These are phyloP conservation scores for Melangyna quadrimaculata DNA, from an alignment of 2,888 invertebrate genomes.

Conservation along the genomic window DNA sequence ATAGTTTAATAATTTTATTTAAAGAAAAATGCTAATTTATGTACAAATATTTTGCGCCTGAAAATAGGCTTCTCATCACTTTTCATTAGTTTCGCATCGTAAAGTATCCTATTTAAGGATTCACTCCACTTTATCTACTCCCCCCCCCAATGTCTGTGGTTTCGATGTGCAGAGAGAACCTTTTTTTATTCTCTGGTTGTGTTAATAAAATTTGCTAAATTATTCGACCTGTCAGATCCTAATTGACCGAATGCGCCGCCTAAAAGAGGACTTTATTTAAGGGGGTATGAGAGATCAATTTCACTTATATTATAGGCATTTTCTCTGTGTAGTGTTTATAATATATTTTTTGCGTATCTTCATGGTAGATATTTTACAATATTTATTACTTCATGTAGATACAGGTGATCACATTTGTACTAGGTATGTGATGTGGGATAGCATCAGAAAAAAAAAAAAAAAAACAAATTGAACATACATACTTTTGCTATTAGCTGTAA, in stretches of 20 bases:
- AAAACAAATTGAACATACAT: slow-evolving; percentile 35
- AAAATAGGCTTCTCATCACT: slow-evolving; percentile 69
- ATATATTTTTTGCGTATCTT: not conserved
- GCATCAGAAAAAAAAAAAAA: not conserved
- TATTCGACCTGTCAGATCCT: slow-evolving; percentile 61
- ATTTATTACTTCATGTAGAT: slow-evolving; percentile 50
- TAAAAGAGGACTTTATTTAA: slow-evolving; percentile 16
- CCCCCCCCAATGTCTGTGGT: not conserved
- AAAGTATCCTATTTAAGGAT: slow-evolving; percentile 66
- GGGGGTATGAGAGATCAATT: slow-evolving; percentile 25
- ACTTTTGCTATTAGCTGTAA: slow-evolving; percentile 64
- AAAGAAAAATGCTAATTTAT: slow-evolving; percentile 50
- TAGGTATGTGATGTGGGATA: not conserved
- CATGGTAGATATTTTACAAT: slow-evolving; percentile 51
- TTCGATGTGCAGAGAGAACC: not conserved
- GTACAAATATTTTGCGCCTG: slow-evolving; percentile 42
- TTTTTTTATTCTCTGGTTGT: not conserved
- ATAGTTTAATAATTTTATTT: slow-evolving; percentile 11
- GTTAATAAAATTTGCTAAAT: slow-evolving; percentile 65
- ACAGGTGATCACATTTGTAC: slow-evolving; percentile 59
- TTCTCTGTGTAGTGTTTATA: not conserved
- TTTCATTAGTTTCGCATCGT: slow-evolving; percentile 62
- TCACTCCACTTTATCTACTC: not conserved
- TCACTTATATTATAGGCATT: not conserved
- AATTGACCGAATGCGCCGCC: slow-evolving; percentile 58